These are phyloP conservation scores for Elephantulus edwardii DNA, from an alignment of 2,113 vertebrate species.

Conservation along the genomic window DNA sequence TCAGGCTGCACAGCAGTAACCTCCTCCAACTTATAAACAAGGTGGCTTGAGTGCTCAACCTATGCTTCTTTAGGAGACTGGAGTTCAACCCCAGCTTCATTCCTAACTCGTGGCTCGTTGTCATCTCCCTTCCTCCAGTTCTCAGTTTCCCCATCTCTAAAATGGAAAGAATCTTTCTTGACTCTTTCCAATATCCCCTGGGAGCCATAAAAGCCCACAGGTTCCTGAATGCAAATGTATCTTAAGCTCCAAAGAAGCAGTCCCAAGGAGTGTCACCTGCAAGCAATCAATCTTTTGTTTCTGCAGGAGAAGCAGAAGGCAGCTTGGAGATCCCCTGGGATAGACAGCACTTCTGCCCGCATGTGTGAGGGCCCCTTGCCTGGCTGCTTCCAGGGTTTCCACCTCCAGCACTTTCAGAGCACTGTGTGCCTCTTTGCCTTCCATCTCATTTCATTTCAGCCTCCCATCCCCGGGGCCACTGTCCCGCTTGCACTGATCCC, in stretches of 20 bases:
- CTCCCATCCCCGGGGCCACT: neutral
- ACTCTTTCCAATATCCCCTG: neutral
- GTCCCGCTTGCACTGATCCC: neutral
- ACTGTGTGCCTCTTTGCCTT: neutral
- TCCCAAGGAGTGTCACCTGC: neutral
- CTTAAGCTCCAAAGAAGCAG: neutral
- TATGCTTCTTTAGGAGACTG: neutral
- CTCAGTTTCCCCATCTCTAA: neutral
- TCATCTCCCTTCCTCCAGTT: neutral
- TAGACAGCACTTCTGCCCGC: accelerated
- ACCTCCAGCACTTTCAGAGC: accelerated
- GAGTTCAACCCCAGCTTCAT: neutral
- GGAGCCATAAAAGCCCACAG: neutral
- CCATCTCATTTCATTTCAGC: neutral
- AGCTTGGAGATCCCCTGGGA: neutral
- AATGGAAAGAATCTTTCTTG: neutral
- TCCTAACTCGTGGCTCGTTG: neutral
- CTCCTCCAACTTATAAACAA: accelerated
- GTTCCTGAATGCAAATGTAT: neutral
- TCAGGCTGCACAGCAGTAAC: neutral
- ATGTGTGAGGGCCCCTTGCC: accelerated
- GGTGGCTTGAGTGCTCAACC: neutral
- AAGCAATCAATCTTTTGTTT: neutral
- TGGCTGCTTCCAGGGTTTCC: accelerated
- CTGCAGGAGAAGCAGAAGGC: neutral